These are phyloP conservation scores for Eulemur mongoz DNA, from an alignment of 2,797 vertebrate species.

Conservation along the genomic window DNA sequence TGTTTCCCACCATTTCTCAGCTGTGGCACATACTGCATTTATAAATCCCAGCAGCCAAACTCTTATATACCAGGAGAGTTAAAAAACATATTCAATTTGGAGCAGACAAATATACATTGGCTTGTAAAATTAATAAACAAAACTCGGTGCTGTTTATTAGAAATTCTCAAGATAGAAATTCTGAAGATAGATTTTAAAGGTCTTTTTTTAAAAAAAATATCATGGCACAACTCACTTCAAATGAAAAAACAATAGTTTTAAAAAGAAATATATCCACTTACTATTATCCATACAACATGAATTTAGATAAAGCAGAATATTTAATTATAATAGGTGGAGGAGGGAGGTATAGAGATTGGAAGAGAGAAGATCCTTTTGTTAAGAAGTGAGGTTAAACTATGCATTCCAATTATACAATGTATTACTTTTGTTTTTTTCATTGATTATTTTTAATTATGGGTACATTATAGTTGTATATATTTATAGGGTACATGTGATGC, in stretches of 20 bases:
- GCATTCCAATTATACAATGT: neutral
- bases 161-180: conserved; percentile 23
- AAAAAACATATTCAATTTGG: neutral
- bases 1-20: neutral
- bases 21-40: neutral
- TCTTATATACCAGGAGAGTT: neutral
- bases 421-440: neutral
- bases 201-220: neutral
- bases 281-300: neutral
- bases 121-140: conserved; percentile 31
- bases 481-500: neutral
- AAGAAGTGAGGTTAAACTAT: conserved; percentile 8
- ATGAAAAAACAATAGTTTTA: neutral
- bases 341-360: neutral
- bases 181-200: neutral
- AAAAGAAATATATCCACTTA: conserved; percentile 4
- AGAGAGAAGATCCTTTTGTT: neutral
- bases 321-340: neutral
- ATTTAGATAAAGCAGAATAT: conserved; percentile 26
- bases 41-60: conserved; percentile 12
- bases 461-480: neutral
- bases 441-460: neutral
- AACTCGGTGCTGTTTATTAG: neutral
- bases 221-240: neutral
- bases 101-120: neutral